Conservation (phyloP, 2,888 invertebrate genomes). For the Brachypalpus laphriformis region DNA sequence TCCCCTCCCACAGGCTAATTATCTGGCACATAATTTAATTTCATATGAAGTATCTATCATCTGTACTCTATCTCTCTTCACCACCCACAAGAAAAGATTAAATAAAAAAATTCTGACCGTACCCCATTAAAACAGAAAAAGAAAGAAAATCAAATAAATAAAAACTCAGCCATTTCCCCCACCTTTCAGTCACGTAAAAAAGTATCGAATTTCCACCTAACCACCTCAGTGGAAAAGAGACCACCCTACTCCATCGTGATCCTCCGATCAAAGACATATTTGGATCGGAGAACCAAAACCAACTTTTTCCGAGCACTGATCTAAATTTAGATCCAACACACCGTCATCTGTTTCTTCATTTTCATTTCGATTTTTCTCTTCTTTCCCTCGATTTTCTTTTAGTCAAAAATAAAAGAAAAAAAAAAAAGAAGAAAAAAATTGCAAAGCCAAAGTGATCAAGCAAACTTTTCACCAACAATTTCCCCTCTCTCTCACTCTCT, state of each 20-base stretch:
- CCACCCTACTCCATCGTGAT: conserved; percentile 76
- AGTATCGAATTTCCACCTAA: conserved; percentile 82
- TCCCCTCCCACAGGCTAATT: conserved; percentile 23
- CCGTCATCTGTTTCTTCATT: conserved; percentile 62
- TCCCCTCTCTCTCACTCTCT: conserved; percentile 7
- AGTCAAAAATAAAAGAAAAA: conserved; percentile 11
- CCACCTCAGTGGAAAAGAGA: conserved; percentile 80
- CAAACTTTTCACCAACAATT: background rate
- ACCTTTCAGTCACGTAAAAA: conserved; percentile 67
- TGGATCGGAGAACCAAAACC: conserved; percentile 78
- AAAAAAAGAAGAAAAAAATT: background rate
- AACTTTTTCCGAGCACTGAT: conserved; percentile 32
- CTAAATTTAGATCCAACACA: conserved; percentile 65
- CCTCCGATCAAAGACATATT: conserved; percentile 82
- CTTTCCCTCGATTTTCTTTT: background rate
- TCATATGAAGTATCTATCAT: conserved; percentile 34
- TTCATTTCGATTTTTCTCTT: conserved; percentile 6
- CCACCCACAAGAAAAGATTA: conserved; percentile 12
- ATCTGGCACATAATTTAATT: conserved; percentile 47
- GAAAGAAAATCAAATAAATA: background rate
- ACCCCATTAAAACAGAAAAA: conserved; percentile 20
- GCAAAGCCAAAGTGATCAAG: conserved; percentile 6
- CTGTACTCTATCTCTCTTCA: background rate
- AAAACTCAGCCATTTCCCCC: conserved; percentile 38
- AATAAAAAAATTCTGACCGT: conserved; percentile 43